Evolutionary conservation across 92 coral and sea anemone genomes (phyloP).

Genomic region (Bergia puertoricense): DNA sequence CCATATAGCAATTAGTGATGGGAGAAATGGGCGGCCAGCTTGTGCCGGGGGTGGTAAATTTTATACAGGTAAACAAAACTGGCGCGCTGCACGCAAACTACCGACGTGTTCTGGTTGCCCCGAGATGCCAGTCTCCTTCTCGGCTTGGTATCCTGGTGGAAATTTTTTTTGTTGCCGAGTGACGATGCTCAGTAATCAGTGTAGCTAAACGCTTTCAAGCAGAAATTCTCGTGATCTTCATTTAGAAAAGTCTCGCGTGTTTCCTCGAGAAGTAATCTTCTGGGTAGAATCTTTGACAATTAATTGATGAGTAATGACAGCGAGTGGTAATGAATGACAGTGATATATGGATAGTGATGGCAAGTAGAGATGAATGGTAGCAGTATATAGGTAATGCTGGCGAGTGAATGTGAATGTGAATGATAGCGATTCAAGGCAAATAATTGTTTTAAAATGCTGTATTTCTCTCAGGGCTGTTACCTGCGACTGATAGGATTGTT

Average conservation of each 20-base stretch:
- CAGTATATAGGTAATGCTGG: not conserved
- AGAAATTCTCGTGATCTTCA: not conserved
- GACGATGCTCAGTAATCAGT: not conserved
- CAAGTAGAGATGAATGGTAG: not conserved
- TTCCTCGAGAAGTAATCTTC: too few species aligned
- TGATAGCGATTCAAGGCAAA: too few species aligned
- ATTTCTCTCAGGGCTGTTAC: too few species aligned
- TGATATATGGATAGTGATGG: not conserved
- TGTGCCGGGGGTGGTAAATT: not conserved
- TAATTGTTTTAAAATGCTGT: too few species aligned
- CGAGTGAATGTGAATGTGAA: not conserved
- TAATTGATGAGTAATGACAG: not conserved
- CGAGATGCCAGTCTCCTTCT: not conserved
- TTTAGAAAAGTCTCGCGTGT: too few species aligned
- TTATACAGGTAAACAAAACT: conserved; percentile 15
- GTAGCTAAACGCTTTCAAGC: not conserved
- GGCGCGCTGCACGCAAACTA: conserved; percentile 18
- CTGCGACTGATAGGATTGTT: too few species aligned
- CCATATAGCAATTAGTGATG: not conserved
- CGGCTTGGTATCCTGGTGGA: not conserved
- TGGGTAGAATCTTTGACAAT: too few species aligned
- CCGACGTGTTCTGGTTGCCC: not conserved
- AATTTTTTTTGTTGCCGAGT: not conserved
- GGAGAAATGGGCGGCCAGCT: not conserved
- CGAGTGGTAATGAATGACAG: not conserved